These are phyloP conservation scores for Champsocephalus esox DNA, from an alignment of 2,797 vertebrate species.

Conservation along the genomic window DNA sequence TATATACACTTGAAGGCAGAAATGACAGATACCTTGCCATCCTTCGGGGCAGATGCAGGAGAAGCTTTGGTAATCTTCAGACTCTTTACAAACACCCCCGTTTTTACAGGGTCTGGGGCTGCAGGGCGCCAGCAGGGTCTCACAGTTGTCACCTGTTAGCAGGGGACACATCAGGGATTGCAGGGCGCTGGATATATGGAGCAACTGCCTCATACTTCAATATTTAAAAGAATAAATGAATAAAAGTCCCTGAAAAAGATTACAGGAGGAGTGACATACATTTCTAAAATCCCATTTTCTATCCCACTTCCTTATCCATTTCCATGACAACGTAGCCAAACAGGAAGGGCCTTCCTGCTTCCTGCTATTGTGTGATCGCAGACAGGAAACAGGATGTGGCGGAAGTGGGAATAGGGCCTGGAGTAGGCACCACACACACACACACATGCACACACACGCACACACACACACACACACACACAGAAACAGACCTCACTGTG, in stretches of 20 bases:
- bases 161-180: conserved; percentile 36
- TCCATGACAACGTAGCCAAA: conserved; percentile 49
- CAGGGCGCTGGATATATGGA: not conserved
- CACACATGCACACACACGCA: conserved; percentile 62
- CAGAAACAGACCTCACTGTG: conserved; percentile 61
- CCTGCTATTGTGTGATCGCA: conserved; percentile 92
- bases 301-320: conserved; percentile 85
- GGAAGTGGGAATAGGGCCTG: conserved; percentile 76
- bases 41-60: conserved; percentile 93
- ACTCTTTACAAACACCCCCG: conserved; percentile 89
- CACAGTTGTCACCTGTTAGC: conserved; percentile 90
- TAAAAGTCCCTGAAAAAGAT: conserved; percentile 2
- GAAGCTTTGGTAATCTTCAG: conserved; percentile 95
- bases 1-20: not conserved
- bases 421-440: conserved; percentile 73
- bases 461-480: conserved; percentile 62
- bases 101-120: conserved; percentile 92
- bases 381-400: conserved; percentile 88
- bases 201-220: not conserved
- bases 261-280: not conserved
- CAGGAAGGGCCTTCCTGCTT: conserved; percentile 92
- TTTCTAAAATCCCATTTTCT: conserved; percentile 79
- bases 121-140: conserved; percentile 93
- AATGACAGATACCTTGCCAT: conserved; percentile 91
- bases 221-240: no score